phyloP scores from a whole-genome alignment of 2,113 vertebrate species.

The Oncorhynchus kisutch region DNA sequence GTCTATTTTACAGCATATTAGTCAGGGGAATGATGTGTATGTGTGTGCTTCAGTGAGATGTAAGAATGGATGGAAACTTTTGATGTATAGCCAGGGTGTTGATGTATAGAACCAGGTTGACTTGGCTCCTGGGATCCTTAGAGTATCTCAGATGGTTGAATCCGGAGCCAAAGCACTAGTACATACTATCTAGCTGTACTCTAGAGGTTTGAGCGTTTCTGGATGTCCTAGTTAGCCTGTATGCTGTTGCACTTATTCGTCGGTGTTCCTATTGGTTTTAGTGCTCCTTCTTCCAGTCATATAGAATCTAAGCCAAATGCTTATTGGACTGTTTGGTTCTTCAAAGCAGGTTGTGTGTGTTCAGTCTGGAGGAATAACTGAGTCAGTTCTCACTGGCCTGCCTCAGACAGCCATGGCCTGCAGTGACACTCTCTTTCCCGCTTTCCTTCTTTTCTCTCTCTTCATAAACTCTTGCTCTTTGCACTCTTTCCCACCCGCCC shows the following conservation, averaged over 20 bases:
- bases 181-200: neutral
- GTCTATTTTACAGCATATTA: neutral
- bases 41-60: neutral
- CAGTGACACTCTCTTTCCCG: neutral
- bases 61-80: slow-evolving; percentile 12
- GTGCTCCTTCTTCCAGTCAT: neutral
- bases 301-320: neutral
- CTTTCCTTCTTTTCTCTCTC: neutral
- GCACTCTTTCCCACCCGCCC: no score
- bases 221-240: no score
- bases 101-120: neutral
- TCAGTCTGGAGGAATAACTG: no score
- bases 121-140: neutral
- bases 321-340: no score
- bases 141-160: neutral
- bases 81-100: slow-evolving; percentile 7
- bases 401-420: neutral
- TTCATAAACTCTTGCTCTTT: no score
- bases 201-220: neutral
- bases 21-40: neutral
- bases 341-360: neutral
- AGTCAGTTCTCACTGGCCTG: no score
- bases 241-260: neutral
- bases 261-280: neutral
- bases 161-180: neutral